A percentile compares a stretch with the other conserved stretches of the same genome.
phyloP scores from a whole-genome alignment of 2,113 vertebrate species.

The Empidonax alnorum region DNA sequence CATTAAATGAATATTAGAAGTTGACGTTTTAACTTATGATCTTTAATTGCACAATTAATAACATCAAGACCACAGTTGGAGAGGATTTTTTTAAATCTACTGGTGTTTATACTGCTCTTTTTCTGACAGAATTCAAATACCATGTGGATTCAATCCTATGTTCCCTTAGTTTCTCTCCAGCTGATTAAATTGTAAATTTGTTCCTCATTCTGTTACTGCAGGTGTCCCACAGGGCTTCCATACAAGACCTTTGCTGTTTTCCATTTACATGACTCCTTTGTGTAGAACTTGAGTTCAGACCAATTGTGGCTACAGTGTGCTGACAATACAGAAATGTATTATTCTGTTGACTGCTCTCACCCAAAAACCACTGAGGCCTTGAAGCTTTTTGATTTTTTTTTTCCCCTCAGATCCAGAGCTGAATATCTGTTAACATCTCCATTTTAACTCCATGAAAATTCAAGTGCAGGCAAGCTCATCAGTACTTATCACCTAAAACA shows the following conservation, averaged over 20 bases:
- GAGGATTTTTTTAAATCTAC: background rate
- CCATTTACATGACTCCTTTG: background rate
- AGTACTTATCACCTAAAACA: background rate
- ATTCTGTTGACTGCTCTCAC: conserved; percentile 22
- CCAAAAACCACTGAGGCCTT: conserved; percentile 47
- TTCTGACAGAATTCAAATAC: background rate
- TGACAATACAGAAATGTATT: conserved; percentile 16
- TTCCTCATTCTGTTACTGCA: background rate
- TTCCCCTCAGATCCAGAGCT: background rate
- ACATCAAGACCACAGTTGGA: background rate
- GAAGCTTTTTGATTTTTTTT: conserved; percentile 14
- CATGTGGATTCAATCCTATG: background rate
- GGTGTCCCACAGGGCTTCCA: background rate
- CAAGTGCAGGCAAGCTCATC: background rate
- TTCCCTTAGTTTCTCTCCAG: conserved; percentile 10
- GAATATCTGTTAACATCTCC: conserved; percentile 44
- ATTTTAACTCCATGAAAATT: conserved; percentile 52
- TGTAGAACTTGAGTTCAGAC: background rate
- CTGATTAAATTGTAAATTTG: conserved; percentile 32
- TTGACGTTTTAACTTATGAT: conserved; percentile 14
- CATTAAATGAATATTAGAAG: conserved; percentile 27
- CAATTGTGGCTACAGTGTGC: background rate
- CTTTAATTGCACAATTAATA: conserved; percentile 35
- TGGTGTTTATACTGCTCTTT: background rate
- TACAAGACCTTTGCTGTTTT: conserved; percentile 15